These are phyloP conservation scores for Rhodinocichla rosea DNA, from an alignment of 2,113 vertebrate species.

Conservation along the genomic window DNA sequence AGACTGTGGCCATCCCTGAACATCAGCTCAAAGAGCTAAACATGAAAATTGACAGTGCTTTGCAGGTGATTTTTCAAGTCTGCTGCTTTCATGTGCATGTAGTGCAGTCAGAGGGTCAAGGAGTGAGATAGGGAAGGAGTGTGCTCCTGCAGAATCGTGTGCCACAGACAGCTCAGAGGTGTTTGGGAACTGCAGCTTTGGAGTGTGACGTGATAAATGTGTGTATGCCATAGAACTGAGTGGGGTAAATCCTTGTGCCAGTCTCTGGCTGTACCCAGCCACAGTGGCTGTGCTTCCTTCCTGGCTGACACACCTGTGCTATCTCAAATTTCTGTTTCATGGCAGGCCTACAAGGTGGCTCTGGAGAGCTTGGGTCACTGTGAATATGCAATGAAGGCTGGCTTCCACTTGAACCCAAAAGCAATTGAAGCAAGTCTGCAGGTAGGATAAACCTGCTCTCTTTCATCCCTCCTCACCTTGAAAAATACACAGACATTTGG, in stretches of 20 bases:
- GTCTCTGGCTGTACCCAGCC: background rate
- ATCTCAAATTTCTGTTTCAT: background rate
- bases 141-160: background rate
- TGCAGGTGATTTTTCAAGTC: conserved; percentile 80
- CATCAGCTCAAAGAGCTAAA: conserved; percentile 97
- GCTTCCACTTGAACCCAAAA: conserved; percentile 96
- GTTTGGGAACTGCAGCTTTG: background rate
- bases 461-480: background rate
- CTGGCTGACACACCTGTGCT: background rate
- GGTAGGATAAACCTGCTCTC: conserved; percentile 68
- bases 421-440: conserved; percentile 92
- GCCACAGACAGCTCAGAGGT: background rate
- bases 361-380: conserved; percentile 95
- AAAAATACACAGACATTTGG: background rate
- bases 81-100: background rate
- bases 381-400: conserved; percentile 96
- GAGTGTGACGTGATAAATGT: background rate
- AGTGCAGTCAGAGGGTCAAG: background rate
- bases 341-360: conserved; percentile 91
- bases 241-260: background rate
- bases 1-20: conserved; percentile 91
- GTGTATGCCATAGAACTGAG: background rate
- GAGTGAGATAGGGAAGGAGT: background rate
- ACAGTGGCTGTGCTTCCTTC: background rate
- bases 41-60: conserved; percentile 91